phyloP scores from a whole-genome alignment of 2,797 vertebrate species.

The Graptemys geographica region DNA sequence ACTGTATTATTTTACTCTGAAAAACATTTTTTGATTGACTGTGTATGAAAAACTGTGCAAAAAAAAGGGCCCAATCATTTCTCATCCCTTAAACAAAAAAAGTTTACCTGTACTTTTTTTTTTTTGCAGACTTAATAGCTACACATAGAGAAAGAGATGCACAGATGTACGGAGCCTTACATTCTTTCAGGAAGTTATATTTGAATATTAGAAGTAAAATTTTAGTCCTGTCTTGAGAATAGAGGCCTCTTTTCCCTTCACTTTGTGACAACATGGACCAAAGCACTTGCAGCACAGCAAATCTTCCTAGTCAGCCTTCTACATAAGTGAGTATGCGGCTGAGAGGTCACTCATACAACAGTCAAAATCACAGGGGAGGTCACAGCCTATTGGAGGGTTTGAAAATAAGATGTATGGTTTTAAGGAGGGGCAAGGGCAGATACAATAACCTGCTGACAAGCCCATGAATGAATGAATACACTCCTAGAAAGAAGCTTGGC shows the following conservation, averaged over 20 bases:
- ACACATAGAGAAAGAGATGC: neutral
- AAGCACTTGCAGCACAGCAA: neutral
- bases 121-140: neutral
- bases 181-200: conserved; percentile 12
- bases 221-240: conserved; percentile 52
- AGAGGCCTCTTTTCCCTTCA: conserved; percentile 55
- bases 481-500: conserved; percentile 22
- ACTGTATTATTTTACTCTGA: neutral
- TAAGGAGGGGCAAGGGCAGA: conserved; percentile 59
- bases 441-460: conserved; percentile 73
- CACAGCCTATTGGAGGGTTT: conserved; percentile 51
- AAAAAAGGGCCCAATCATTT: neutral
- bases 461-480: conserved; percentile 50
- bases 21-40: neutral
- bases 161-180: neutral
- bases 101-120: neutral
- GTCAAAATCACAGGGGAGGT: conserved; percentile 63
- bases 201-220: conserved; percentile 23
- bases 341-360: conserved; percentile 75
- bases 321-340: conserved; percentile 53
- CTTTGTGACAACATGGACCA: neutral
- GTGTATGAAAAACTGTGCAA: neutral
- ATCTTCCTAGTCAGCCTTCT: conserved; percentile 24
- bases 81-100: neutral
- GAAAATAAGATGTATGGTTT: conserved; percentile 81